Evolutionary conservation across 2,113 vertebrate species (phyloP).

Genomic region (Machaerirhynchus nigripectus): DNA sequence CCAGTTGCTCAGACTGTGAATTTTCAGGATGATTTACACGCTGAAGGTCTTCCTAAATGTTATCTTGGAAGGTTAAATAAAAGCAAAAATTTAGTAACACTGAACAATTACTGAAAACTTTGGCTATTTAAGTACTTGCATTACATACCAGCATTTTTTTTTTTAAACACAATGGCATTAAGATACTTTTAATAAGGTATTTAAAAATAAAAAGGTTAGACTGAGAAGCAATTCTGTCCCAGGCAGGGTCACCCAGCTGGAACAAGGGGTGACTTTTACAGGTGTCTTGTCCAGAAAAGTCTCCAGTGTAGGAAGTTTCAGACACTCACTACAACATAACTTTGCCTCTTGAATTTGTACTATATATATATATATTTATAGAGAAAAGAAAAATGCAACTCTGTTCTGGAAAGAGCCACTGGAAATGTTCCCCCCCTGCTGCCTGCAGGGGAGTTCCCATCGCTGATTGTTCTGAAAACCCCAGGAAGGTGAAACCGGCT

Average conservation of each 20-base stretch:
- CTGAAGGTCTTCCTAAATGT: constrained; percentile 57
- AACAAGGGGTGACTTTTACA: neutral
- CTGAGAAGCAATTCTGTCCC: constrained; percentile 33
- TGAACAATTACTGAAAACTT: constrained; percentile 56
- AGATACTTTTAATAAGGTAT: constrained; percentile 34
- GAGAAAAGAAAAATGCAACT: neutral
- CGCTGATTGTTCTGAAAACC: neutral
- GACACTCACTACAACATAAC: neutral
- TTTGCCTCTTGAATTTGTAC: neutral
- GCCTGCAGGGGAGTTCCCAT: neutral
- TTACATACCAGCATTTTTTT: constrained; percentile 38
- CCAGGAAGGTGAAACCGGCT: neutral
- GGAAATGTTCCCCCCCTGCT: neutral
- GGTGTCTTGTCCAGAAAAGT: neutral
- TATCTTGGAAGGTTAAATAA: constrained; percentile 44
- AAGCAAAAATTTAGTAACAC: constrained; percentile 48
- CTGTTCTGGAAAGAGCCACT: constrained; percentile 36
- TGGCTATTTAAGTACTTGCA: constrained; percentile 56
- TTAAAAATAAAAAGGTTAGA: neutral
- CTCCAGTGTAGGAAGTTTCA: neutral
- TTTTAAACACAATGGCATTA: constrained; percentile 41
- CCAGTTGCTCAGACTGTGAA: neutral
- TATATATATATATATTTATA: neutral
- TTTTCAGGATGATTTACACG: neutral
- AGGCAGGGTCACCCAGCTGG: neutral